Evolutionary conservation across 2,113 vertebrate genomes (phyloP).

Genomic region (Lophotis ruficrista): DNA sequence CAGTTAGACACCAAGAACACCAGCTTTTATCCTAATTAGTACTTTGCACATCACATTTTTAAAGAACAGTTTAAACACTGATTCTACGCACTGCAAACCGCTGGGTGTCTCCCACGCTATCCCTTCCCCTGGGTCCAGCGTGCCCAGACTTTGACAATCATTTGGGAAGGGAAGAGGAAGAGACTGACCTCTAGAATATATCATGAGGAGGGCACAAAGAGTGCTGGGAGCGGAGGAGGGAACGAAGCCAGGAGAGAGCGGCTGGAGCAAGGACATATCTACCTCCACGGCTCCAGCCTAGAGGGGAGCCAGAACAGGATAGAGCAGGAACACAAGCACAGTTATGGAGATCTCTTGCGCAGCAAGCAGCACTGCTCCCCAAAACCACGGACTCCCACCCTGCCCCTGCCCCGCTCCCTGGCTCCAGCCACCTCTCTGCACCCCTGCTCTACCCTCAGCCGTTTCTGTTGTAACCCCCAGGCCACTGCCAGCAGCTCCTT

Average conservation of each 20-base stretch:
- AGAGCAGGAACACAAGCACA: neutral
- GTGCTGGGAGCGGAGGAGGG: neutral
- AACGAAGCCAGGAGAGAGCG: neutral
- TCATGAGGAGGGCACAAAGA: neutral
- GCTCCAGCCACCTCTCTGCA: neutral
- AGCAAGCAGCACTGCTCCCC: neutral
- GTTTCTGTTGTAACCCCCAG: neutral
- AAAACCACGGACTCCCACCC: neutral
- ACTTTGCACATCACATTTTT: neutral
- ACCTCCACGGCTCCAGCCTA: neutral
- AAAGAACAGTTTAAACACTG: neutral
- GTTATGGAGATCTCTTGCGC: neutral
- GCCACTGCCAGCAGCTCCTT: neutral
- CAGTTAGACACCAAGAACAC: neutral
- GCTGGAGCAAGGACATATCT: neutral
- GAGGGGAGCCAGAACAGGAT: neutral
- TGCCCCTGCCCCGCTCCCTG: neutral
- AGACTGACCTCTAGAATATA: neutral
- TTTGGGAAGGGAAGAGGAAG: neutral
- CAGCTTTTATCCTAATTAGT: slow-evolving; percentile 2
- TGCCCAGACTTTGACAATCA: neutral
- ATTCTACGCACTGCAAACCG: neutral
- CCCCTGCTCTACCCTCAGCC: neutral
- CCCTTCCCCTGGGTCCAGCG: neutral
- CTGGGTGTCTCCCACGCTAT: neutral